phyloP scores from a whole-genome alignment of 2,797 vertebrate species.

The Antrozous pallidus region DNA sequence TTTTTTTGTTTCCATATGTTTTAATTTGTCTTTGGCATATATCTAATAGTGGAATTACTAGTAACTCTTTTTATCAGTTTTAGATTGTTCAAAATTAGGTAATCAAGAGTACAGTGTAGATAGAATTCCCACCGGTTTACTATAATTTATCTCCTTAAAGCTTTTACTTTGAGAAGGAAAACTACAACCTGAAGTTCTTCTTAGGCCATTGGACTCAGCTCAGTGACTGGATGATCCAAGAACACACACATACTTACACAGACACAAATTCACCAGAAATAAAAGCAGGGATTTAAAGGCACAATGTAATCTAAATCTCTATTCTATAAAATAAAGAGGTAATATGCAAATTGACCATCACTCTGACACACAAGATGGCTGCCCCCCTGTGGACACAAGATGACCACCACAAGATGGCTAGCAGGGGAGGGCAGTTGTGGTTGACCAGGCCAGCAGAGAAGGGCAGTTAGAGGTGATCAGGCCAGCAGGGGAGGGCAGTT shows the following conservation, averaged over 20 bases:
- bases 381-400: no score
- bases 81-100: constrained; percentile 32
- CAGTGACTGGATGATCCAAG: background rate
- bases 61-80: background rate
- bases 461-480: no score
- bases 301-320: background rate
- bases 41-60: background rate
- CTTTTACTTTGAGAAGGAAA: constrained; percentile 10
- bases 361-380: no score
- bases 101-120: background rate
- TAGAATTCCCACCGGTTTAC: background rate
- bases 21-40: background rate
- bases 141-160: background rate
- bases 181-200: background rate
- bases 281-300: background rate
- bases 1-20: background rate
- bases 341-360: no score
- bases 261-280: background rate
- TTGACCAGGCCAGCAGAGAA: no score
- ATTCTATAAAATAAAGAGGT: no score
- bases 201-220: background rate
- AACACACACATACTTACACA: background rate
- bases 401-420: no score
- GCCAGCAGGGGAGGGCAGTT: no score
- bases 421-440: no score